Evolutionary conservation across 2,797 vertebrate species (phyloP).

Genomic region (Enteromius unitaeniatus): DNA sequence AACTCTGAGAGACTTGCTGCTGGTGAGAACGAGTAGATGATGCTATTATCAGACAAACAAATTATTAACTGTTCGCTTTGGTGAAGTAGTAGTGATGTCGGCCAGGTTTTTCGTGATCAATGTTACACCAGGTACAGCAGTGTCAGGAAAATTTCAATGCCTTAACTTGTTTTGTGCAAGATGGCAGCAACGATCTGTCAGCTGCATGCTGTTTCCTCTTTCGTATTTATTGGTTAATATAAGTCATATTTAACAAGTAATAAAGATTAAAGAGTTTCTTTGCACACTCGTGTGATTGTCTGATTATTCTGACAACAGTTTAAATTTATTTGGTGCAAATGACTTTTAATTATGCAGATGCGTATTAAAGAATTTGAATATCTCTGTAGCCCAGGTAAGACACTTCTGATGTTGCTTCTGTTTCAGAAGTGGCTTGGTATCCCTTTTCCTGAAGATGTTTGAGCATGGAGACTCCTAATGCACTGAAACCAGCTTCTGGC

Average conservation of each 20-base stretch:
- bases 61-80: constrained; percentile 23
- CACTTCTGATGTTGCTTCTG: too few relatives aligned
- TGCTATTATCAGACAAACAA: not conserved
- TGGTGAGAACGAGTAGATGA: not conserved
- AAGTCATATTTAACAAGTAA: constrained; percentile 44
- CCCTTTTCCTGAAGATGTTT: too few relatives aligned
- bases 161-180: constrained; percentile 51
- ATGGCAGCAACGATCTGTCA: constrained; percentile 41
- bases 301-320: not conserved
- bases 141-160: constrained; percentile 52
- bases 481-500: too few relatives aligned
- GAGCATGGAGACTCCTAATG: too few relatives aligned
- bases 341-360: not conserved
- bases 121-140: constrained; percentile 32
- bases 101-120: constrained; percentile 14
- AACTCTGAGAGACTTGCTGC: constrained; percentile 12
- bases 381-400: too few relatives aligned
- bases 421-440: too few relatives aligned
- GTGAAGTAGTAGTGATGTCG: constrained; percentile 21
- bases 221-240: constrained; percentile 42
- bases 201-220: constrained; percentile 44
- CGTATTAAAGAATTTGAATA: too few relatives aligned
- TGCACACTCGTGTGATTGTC: constrained; percentile 2
- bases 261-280: constrained; percentile 37
- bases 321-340: not conserved